phyloP scores from a whole-genome alignment of 2,113 vertebrate genomes.

The Rhea pennata region DNA sequence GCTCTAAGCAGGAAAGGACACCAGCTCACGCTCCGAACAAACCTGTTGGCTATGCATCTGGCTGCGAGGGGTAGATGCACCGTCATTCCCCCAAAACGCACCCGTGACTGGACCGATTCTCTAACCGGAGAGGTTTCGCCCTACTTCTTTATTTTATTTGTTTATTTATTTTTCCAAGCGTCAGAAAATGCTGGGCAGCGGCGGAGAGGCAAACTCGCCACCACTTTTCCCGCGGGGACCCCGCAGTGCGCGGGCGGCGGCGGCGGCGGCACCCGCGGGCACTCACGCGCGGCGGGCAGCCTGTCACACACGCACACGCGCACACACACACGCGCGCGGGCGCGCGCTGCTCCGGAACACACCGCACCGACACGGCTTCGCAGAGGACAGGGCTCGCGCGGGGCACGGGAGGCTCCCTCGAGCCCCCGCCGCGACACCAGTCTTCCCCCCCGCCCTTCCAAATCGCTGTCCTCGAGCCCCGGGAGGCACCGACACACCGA shows the following conservation, averaged over 20 bases:
- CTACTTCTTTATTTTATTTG: background rate
- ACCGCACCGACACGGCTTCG: background rate
- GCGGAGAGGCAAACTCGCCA: background rate
- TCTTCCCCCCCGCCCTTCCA: background rate
- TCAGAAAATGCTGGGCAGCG: background rate
- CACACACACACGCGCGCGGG: too few species aligned
- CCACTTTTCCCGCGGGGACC: background rate
- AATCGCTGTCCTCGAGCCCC: background rate
- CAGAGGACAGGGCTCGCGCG: background rate
- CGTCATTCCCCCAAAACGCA: slow-evolving; percentile 14
- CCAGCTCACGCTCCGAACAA: background rate
- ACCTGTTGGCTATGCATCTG: slow-evolving; percentile 51
- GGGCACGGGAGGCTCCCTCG: background rate
- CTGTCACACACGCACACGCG: background rate
- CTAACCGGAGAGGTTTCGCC: background rate
- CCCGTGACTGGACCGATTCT: background rate
- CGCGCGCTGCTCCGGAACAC: background rate
- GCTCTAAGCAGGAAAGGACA: background rate
- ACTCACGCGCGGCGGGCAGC: background rate
- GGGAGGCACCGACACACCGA: background rate
- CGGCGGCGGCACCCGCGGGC: too few species aligned
- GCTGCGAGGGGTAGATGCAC: slow-evolving; percentile 34
- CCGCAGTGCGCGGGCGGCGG: background rate
- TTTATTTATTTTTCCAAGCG: background rate
- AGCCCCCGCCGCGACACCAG: background rate